Conservation (phyloP, 2,888 invertebrate species). For the Hypena proboscidalis region DNA sequence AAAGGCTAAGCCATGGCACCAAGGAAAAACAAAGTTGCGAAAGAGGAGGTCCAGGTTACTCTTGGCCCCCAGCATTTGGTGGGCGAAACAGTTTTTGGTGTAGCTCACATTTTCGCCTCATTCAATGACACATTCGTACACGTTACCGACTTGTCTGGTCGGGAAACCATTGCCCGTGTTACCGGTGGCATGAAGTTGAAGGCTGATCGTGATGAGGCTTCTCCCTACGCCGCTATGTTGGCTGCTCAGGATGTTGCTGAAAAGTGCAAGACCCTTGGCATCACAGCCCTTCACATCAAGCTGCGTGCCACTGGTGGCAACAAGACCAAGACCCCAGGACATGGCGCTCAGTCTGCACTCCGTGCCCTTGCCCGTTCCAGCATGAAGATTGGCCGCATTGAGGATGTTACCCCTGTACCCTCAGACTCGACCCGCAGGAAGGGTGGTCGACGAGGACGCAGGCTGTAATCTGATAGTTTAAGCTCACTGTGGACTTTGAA, state of each 20-base stretch:
- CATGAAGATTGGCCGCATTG: constrained; percentile 99
- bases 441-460: constrained; percentile 99
- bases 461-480: constrained; percentile 92
- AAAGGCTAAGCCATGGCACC: constrained; percentile 93
- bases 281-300: constrained; percentile 99
- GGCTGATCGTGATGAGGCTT: constrained; percentile 99
- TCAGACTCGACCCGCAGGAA: constrained; percentile 99
- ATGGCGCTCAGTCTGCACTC: constrained; percentile 99
- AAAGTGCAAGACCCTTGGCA: constrained; percentile 98
- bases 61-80: constrained; percentile 98
- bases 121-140: constrained; percentile 99
- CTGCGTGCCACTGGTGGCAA: constrained; percentile 99
- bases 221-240: constrained; percentile 99
- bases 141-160: constrained; percentile 99
- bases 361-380: constrained; percentile 99
- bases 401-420: constrained; percentile 99
- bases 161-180: constrained; percentile 97
- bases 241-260: constrained; percentile 99
- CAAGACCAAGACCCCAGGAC: constrained; percentile 99
- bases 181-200: constrained; percentile 99
- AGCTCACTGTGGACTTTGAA: constrained; percentile 76
- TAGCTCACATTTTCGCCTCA: constrained; percentile 99
- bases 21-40: constrained; percentile 97
- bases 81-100: constrained; percentile 99
- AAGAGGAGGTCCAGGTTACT: constrained; percentile 98